Base-by-base conservation (phyloP, 2,113 vertebrate species). In the Hipposideros armiger region DNA sequence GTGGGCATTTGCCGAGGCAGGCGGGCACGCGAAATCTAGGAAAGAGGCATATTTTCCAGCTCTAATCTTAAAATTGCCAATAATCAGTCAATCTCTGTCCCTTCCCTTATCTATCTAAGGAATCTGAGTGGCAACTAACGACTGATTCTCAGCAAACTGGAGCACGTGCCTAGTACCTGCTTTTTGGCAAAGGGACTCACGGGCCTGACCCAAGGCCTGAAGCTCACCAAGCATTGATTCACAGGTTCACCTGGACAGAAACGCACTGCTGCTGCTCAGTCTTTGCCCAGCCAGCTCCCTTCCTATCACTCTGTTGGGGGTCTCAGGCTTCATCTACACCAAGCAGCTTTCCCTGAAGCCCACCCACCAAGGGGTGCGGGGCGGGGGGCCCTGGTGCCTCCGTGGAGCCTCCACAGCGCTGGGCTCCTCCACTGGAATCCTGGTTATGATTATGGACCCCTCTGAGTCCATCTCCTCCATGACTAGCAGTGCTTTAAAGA, bases 271-370 rank as follows among this genome's bases (percentile, higher is more conserved):
- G 62, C 77, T 45, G 17, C 28, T 2, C 20, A 2, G 9, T 60
- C 78, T 67, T 5, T 9, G 77, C 22, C 40, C 11, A 32, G 66
- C 19, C 6, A 4, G 78, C 30, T 28, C 50, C 69, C 42, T 74
- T 28, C 67, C 32, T 40, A 11, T 5, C 11, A 13, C 60, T 10
- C 50, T 0, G 0, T 17, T 4, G 17, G 6, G 10, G 28, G 9
- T 22, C 60, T 70, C 28, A 26, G 76, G 26, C 54, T 19, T 24
- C 36, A 40, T 22, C 78, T 32, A 45, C 22, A 45, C 60, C 6
- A n/a, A 83, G 36, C 13, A 66, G 64, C 28, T 54, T 54, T 16
- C n/a, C 14, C 85, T 32, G 50, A 60, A 80, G 20, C 5, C 20
- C 45, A 4, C 30, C 20, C 54, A 13, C 64, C 26, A n/a, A 30